Evolutionary conservation across 2,888 invertebrate genomes (phyloP), one percentile per base, ranked within the genome.

Genomic region (Dasypolia templi): DNA sequence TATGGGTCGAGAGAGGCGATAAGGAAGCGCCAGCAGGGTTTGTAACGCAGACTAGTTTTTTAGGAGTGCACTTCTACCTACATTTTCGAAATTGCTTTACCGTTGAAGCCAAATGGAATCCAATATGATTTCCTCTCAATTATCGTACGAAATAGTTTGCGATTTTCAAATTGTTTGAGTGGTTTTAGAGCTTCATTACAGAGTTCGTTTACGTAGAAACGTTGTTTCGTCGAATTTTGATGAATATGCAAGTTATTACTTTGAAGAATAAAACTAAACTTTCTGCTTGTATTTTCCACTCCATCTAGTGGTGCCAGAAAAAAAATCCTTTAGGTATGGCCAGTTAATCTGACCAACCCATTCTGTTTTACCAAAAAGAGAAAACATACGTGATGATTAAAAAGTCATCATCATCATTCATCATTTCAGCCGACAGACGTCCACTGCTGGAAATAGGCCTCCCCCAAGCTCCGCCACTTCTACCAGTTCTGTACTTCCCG

Each of bases 111-210:
- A 51, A 59, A 75, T 42, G 51, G 42, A 64, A 82, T 39, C n/a
- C 63, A 64, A 39, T 64, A 67, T 64, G n/a, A 81, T 67, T 75
- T 63, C n/a, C 62, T 49, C 39, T 66, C 32, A 56, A 67, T 64
- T 75, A 64, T 55, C 32, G 19, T 59, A 39, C 19, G 44, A 39
- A 68, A 79, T 75, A 75, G 78, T 81, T 81, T 35, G n/a, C 58
- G 14, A 75, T 42, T 35, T 22, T 17, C 42, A 44, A 75, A 62
- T 81, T 75, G 77, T 42, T 81, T 39, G n/a, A 62, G 44, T 44
- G 32, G 62, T 55, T 74, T 62, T 35, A 56, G 29, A 65, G 26
- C 12, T 66, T 56, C 32, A 49, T 29, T 49, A 53, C 4, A 6
- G 26, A 61, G 26, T 3, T 55, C 14, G 42, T 65, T 72, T 17